Evolutionary conservation across 2,797 vertebrate genomes (phyloP).

Genomic region (Nannoperca obscura): DNA sequence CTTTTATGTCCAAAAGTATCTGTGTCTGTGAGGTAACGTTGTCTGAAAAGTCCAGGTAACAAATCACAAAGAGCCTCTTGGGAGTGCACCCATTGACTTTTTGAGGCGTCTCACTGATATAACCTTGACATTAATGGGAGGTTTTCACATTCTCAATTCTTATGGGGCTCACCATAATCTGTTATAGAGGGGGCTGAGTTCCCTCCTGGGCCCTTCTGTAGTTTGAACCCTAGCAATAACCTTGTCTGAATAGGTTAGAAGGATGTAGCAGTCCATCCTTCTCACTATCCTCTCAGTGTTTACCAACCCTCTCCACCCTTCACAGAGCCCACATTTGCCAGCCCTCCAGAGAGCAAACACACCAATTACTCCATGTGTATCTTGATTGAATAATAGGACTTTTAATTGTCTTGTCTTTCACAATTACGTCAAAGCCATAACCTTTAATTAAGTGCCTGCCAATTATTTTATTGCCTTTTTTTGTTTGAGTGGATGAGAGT

Average conservation of each 20-base stretch:
- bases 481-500: slow-evolving; percentile 80
- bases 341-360: slow-evolving; percentile 68
- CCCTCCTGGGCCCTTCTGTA: slow-evolving; percentile 64
- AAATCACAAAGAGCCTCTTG: slow-evolving; percentile 69
- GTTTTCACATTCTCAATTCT: slow-evolving; percentile 72
- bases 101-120: slow-evolving; percentile 66
- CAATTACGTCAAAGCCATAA: slow-evolving; percentile 82
- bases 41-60: slow-evolving; percentile 64
- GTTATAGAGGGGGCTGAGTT: slow-evolving; percentile 70
- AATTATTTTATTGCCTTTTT: slow-evolving; percentile 79
- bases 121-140: slow-evolving; percentile 79
- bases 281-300: slow-evolving; percentile 57
- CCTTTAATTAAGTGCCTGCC: slow-evolving; percentile 84
- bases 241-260: slow-evolving; percentile 67
- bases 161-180: slow-evolving; percentile 72
- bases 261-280: slow-evolving; percentile 56
- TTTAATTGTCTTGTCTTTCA: slow-evolving; percentile 87
- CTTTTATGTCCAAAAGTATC: slow-evolving; percentile 29
- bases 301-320: slow-evolving; percentile 66
- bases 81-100: slow-evolving; percentile 72
- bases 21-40: slow-evolving; percentile 32
- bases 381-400: slow-evolving; percentile 82
- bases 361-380: slow-evolving; percentile 76
- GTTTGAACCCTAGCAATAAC: slow-evolving; percentile 73
- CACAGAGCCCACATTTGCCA: slow-evolving; percentile 59